These are phyloP conservation scores for Thunnus albacares DNA, from an alignment of 2,797 vertebrate genomes.

Conservation along the genomic window DNA sequence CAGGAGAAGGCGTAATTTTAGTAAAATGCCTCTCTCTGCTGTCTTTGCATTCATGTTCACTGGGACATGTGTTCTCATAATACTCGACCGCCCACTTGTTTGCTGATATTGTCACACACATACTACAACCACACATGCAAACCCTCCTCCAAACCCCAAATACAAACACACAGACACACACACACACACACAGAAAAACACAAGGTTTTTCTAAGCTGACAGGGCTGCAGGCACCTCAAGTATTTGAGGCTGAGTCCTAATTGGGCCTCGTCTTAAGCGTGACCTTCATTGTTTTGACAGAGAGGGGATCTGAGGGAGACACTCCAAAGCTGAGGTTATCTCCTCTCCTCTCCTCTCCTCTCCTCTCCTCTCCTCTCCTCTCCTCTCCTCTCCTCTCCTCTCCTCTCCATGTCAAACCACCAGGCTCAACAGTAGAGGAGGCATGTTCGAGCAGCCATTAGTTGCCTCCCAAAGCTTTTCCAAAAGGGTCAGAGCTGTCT, in stretches of 20 bases:
- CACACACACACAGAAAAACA: slow-evolving; percentile 16
- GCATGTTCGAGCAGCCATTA: slow-evolving; percentile 62
- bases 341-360: neutral
- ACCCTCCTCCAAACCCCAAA: neutral
- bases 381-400: slow-evolving; percentile 19
- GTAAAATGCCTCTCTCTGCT: slow-evolving; percentile 22
- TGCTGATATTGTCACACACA: slow-evolving; percentile 24
- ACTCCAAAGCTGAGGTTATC: slow-evolving; percentile 50
- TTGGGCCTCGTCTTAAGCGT: slow-evolving; percentile 76
- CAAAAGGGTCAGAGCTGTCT: slow-evolving; percentile 58
- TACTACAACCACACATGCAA: slow-evolving; percentile 18
- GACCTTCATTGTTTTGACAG: slow-evolving; percentile 85
- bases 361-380: neutral
- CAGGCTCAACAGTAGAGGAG: slow-evolving; percentile 40
- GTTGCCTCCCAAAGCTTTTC: slow-evolving; percentile 55
- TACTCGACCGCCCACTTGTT: too few relatives aligned
- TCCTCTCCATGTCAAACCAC: slow-evolving; percentile 49
- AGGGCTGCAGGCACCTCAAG: slow-evolving; percentile 49
- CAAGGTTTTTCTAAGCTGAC: slow-evolving; percentile 16
- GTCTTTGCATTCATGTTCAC: slow-evolving; percentile 30
- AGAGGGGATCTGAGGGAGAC: slow-evolving; percentile 68
- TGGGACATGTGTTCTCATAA: neutral
- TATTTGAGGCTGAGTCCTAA: slow-evolving; percentile 65
- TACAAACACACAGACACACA: neutral
- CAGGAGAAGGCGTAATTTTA: neutral